These are phyloP conservation scores for Buphagus erythrorhynchus DNA, from an alignment of 2,797 vertebrate species.

Conservation along the genomic window DNA sequence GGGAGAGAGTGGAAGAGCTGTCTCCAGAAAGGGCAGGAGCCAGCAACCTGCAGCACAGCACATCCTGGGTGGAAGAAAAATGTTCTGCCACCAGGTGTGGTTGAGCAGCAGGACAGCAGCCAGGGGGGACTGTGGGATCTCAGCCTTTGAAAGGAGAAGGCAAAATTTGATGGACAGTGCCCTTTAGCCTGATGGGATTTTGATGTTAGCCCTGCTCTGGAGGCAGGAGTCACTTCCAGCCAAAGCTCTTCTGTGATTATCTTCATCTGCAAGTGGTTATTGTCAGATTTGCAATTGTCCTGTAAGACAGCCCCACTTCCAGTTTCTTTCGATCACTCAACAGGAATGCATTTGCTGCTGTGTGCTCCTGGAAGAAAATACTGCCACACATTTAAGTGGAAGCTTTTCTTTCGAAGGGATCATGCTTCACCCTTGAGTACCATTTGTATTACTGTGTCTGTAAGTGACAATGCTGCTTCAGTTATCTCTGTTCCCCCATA, in stretches of 20 bases:
- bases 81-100: background rate
- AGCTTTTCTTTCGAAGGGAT: background rate
- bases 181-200: background rate
- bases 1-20: background rate
- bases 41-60: background rate
- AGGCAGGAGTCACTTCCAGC: background rate
- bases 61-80: background rate
- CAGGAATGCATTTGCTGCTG: background rate
- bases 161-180: background rate
- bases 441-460: background rate
- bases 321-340: background rate
- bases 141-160: background rate
- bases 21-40: background rate
- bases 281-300: background rate
- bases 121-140: background rate
- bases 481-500: background rate
- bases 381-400: background rate
- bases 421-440: background rate
- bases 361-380: background rate
- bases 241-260: background rate
- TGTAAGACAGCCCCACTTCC: background rate
- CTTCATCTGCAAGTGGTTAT: background rate
- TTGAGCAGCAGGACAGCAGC: background rate
- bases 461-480: background rate
- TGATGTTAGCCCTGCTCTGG: background rate